Evolutionary conservation across 2,888 invertebrate species (phyloP).

Genomic region (Melinaea marsaeus): DNA sequence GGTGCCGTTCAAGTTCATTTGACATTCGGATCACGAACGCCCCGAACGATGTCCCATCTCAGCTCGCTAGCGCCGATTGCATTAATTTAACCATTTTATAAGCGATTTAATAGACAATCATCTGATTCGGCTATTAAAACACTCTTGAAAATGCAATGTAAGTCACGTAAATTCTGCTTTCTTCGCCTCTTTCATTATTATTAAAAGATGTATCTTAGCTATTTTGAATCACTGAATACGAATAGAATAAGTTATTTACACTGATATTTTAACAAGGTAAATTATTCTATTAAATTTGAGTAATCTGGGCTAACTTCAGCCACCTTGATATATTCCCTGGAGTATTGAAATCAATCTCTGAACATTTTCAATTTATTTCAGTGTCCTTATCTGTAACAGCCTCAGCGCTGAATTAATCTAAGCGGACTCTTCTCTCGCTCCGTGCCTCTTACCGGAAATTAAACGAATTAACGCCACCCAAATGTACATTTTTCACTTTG

Average conservation of each 20-base stretch:
- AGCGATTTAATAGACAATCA: constrained; percentile 74
- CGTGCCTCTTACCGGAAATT: constrained; percentile 74
- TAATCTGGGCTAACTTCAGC: constrained; percentile 30
- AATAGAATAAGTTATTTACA: too few species aligned
- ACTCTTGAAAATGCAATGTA: constrained; percentile 37
- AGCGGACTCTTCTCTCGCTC: constrained; percentile 54
- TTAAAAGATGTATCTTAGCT: neutral
- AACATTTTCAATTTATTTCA: constrained; percentile 79
- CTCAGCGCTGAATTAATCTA: constrained; percentile 77
- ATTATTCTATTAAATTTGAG: constrained; percentile 11
- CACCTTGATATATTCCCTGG: constrained; percentile 67
- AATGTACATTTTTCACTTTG: constrained; percentile 78
- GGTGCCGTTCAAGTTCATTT: constrained; percentile 58
- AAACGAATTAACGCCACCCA: constrained; percentile 79
- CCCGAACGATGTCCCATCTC: constrained; percentile 73
- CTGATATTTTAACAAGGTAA: too few species aligned
- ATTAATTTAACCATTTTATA: constrained; percentile 76
- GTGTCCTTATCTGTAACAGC: constrained; percentile 76
- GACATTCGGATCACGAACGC: constrained; percentile 71
- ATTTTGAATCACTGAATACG: too few species aligned
- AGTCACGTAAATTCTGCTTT: constrained; percentile 8
- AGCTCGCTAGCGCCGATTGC: constrained; percentile 70
- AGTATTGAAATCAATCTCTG: constrained; percentile 78
- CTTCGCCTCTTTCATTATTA: neutral
- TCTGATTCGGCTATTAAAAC: constrained; percentile 58